Conservation (phyloP, 1,140 invertebrate species). For the Drosophila lowei region DNA sequence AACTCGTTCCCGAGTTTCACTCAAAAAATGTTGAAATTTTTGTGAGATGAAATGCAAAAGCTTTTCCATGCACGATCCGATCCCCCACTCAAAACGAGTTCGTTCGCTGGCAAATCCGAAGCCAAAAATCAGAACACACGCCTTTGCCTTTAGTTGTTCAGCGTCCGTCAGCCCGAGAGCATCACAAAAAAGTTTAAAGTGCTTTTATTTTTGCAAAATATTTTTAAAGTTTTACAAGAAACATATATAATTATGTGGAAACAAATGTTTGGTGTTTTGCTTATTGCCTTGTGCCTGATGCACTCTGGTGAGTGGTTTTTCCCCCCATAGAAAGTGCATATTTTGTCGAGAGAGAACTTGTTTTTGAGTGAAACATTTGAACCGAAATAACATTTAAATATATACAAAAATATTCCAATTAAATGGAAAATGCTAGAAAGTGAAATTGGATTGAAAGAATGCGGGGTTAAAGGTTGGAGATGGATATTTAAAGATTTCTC, state of each 20-base stretch:
- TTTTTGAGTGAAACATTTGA: slow-evolving; percentile 39
- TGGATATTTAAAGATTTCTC: neutral
- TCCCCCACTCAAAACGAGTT: slow-evolving; percentile 17
- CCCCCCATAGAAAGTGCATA: neutral
- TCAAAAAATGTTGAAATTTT: slow-evolving; percentile 20
- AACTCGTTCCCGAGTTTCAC: slow-evolving; percentile 65
- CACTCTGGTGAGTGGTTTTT: slow-evolving; percentile 59
- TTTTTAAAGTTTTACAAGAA: neutral
- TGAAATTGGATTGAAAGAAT: neutral
- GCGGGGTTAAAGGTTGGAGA: neutral
- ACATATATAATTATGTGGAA: slow-evolving; percentile 50
- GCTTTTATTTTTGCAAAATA: neutral
- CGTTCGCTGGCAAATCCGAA: too few species aligned
- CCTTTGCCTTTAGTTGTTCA: slow-evolving; percentile 53
- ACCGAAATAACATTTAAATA: neutral
- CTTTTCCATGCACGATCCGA: slow-evolving; percentile 14
- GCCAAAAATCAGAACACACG: slow-evolving; percentile 36
- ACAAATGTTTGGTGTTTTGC: slow-evolving; percentile 51
- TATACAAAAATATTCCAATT: neutral
- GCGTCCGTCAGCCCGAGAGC: slow-evolving; percentile 43
- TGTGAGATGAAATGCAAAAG: slow-evolving; percentile 28
- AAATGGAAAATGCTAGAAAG: neutral
- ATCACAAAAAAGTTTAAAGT: slow-evolving; percentile 1
- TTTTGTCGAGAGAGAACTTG: too few species aligned
- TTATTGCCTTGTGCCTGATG: slow-evolving; percentile 63